Evolutionary conservation across 2,797 vertebrate genomes (phyloP).

Genomic region (Arnoldichthys spilopterus): DNA sequence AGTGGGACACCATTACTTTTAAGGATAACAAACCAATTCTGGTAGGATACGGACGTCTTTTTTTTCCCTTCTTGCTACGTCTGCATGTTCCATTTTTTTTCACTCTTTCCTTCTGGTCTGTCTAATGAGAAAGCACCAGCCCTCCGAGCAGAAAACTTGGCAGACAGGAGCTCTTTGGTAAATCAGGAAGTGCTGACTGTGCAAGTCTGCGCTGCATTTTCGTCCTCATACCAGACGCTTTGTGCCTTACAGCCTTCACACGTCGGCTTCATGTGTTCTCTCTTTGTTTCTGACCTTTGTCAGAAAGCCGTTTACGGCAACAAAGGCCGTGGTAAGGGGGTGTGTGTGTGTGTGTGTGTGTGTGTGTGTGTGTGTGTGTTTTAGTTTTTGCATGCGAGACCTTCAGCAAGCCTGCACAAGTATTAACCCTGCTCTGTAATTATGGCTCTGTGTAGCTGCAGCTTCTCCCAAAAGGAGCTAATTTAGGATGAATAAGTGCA

Average conservation of each 20-base stretch:
- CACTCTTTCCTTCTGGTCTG: conserved; percentile 1
- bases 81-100: neutral
- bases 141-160: conserved; percentile 17
- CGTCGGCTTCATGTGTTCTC: neutral
- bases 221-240: neutral
- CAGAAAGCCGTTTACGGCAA: neutral
- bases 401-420: neutral
- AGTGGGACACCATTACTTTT: conserved; percentile 73
- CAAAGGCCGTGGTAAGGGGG: too few relatives aligned
- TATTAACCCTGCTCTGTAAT: conserved; percentile 45
- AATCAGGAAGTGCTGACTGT: conserved; percentile 50
- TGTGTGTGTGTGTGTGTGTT: too few relatives aligned
- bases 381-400: neutral
- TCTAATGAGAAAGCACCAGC: conserved; percentile 9
- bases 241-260: neutral
- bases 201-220: conserved; percentile 1
- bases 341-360: too few relatives aligned
- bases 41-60: conserved; percentile 60
- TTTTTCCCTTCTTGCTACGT: neutral
- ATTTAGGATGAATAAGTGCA: neutral
- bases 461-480: conserved; percentile 9
- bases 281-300: neutral
- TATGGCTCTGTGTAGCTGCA: conserved; percentile 18
- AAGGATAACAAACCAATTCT: conserved; percentile 78
- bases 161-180: conserved; percentile 25